Percentiles rank a stretch among this genome's conserved stretches.
Evolutionary conservation across 2,797 vertebrate genomes (phyloP).

Genomic region (Enteromius paludinosus): DNA sequence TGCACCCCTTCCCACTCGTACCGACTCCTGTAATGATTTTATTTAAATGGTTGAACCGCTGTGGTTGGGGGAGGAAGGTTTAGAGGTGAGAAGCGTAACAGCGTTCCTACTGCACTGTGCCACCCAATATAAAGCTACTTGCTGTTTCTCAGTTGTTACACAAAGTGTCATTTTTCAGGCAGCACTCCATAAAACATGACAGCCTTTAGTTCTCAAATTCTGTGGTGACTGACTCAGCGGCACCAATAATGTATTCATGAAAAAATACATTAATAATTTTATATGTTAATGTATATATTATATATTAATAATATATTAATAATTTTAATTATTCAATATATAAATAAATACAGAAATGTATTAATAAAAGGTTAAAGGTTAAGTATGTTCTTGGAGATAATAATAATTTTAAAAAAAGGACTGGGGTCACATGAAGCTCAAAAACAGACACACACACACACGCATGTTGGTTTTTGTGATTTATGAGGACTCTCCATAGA

Average conservation of each 20-base stretch:
- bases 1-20: constrained; percentile 32
- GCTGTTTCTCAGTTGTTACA: constrained; percentile 32
- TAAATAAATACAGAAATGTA: neutral
- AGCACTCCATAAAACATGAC: neutral
- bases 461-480: too few relatives aligned
- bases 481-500: too few relatives aligned
- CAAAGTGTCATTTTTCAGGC: constrained; percentile 29
- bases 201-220: neutral
- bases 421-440: too few relatives aligned
- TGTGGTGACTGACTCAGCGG: neutral
- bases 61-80: constrained; percentile 1
- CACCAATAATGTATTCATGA: neutral
- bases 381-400: too few relatives aligned
- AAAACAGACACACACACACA: too few relatives aligned
- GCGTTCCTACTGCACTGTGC: neutral
- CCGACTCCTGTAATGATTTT: constrained; percentile 52
- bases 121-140: constrained; percentile 34
- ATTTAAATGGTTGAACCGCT: constrained; percentile 46
- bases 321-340: neutral
- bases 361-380: too few relatives aligned
- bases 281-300: too few relatives aligned
- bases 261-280: neutral
- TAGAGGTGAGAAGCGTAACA: neutral
- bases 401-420: too few relatives aligned
- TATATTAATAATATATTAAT: neutral